Evolutionary conservation across 2,113 vertebrate genomes (phyloP), one percentile per base, ranked within the genome.

Genomic region (Cyanistes caeruleus): DNA sequence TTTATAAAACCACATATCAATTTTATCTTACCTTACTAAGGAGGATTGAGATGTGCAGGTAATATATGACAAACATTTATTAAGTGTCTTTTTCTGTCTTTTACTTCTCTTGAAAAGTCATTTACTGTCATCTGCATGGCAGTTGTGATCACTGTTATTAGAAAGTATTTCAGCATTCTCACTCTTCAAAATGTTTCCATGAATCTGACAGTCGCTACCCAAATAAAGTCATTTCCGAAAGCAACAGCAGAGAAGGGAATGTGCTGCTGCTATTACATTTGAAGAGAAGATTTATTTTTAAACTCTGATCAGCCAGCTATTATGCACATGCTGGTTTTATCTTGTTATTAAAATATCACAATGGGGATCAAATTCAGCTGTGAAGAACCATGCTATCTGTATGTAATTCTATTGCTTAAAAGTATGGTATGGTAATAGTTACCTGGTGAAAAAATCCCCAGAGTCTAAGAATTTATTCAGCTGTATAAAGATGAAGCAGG

Each of bases 261-360:
- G 21, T 95, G 79, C 65, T 78, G 41, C 92, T 91, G 73, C 83
- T 93, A 63, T 88, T 92, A 89, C 72, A 84, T 89, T 86, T 81
- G 83, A 95, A 90, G 59, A 70, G 39, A 77, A 91, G 93, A 81
- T 55, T 90, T 89, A 74, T 90, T 90, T 93, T 91, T 63, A 90
- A 93, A 52, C 44, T 76, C 55, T n/a, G 44, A 41, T 96, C 52
- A 93, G 48, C 39, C 64, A 84, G 35, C 79, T 96, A 87, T 94
- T 92, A 63, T 90, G 58, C 72, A n/a, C 52, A 43, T 88, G 64
- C 79, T 90, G 35, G 7, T 92, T 88, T 93, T 96, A 96, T 80
- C 76, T 93, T 92, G n/a, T 89, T 94, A 96, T 92, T 96, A 94
- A 88, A 93, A 87, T 92, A 94, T 93, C 85, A 90, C 48, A 95